A percentile compares a stretch with the other conserved stretches of the same genome.
phyloP scores from a whole-genome alignment of 2,888 invertebrate genomes.

The Mallateleia sp. region DNA sequence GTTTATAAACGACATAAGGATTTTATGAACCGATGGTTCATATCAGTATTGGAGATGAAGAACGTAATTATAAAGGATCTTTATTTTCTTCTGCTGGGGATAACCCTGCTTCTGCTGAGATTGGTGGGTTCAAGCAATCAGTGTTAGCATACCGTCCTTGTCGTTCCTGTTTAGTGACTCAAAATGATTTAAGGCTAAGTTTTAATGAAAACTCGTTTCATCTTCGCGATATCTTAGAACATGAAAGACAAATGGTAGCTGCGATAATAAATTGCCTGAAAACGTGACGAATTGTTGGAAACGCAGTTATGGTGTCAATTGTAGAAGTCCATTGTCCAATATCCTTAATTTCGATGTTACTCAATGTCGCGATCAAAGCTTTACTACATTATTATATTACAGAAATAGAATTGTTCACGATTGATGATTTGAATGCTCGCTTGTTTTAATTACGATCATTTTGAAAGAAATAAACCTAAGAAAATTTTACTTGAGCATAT shows the following conservation, averaged over 20 bases:
- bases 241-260: neutral
- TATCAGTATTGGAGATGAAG: conserved; percentile 40
- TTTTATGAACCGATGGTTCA: conserved; percentile 60
- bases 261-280: too few relatives aligned
- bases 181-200: conserved; percentile 12
- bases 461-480: neutral
- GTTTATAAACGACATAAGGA: conserved; percentile 65
- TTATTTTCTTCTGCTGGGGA: conserved; percentile 75
- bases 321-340: neutral
- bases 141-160: conserved; percentile 77
- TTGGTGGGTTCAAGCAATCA: conserved; percentile 79
- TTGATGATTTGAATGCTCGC: conserved; percentile 6
- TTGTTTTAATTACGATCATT: neutral
- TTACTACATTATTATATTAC: neutral
- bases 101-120: conserved; percentile 76
- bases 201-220: conserved; percentile 35
- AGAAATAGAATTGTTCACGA: neutral
- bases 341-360: conserved; percentile 25
- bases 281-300: too few relatives aligned
- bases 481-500: neutral
- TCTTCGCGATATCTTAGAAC: neutral
- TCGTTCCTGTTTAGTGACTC: conserved; percentile 48
- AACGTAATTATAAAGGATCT: conserved; percentile 73
- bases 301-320: too few relatives aligned
- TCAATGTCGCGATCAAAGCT: neutral